Evolutionary conservation across 2,888 invertebrate species (phyloP).

Genomic region (Lordiphosa andalusiaca): DNA sequence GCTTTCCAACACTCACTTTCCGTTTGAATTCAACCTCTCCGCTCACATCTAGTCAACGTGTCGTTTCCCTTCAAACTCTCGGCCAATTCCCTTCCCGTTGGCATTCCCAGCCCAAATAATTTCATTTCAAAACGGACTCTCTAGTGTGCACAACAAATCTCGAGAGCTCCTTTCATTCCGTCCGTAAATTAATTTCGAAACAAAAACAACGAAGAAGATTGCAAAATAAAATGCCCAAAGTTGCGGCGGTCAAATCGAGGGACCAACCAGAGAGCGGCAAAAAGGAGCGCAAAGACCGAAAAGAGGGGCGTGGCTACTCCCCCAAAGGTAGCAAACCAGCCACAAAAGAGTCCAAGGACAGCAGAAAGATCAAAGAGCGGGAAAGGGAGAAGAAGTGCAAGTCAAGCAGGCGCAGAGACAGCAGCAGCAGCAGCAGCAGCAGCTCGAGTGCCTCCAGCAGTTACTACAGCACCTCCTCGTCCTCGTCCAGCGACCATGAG

Average conservation of each 20-base stretch:
- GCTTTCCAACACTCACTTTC: too few relatives aligned
- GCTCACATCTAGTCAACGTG: conserved; percentile 8
- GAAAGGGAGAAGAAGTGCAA: conserved; percentile 10
- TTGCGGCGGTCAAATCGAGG: neutral
- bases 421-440: conserved; percentile 7
- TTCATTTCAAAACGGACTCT: conserved; percentile 9
- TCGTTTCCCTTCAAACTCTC: neutral
- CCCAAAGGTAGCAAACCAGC: neutral
- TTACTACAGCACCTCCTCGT: neutral
- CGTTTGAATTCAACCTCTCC: too few relatives aligned
- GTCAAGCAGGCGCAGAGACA: neutral
- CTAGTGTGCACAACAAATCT: conserved; percentile 14
- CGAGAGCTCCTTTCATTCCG: neutral
- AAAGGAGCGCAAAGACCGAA: conserved; percentile 1
- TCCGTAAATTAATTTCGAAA: neutral
- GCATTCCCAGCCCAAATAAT: neutral
- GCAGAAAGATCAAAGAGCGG: neutral
- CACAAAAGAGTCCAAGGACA: neutral
- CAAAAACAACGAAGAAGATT: conserved; percentile 5
- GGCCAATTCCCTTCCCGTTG: neutral
- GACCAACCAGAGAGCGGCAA: conserved; percentile 5
- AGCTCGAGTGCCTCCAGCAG: neutral
- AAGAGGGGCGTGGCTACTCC: neutral
- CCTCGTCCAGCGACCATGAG: conserved; percentile 10
- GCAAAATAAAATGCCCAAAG: conserved; percentile 15